phyloP scores from a whole-genome alignment of 1,140 invertebrate genomes.

The Linepithema humile region DNA sequence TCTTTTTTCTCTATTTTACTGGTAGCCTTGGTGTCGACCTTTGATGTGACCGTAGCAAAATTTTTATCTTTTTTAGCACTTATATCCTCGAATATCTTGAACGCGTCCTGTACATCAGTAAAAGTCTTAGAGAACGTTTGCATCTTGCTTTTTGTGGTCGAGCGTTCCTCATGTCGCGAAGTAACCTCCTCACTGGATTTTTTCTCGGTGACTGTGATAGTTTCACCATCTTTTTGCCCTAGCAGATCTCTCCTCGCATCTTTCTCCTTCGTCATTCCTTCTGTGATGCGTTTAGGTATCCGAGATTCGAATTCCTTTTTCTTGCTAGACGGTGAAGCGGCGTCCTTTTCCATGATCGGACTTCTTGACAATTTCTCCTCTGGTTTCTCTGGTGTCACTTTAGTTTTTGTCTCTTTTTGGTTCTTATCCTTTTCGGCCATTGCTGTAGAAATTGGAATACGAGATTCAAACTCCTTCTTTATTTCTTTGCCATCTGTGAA shows the following conservation, averaged over 20 bases:
- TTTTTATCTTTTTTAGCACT: slow-evolving; percentile 58
- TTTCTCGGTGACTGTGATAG: slow-evolving; percentile 72
- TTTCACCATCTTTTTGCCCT: slow-evolving; percentile 59
- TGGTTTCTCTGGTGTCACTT: slow-evolving; percentile 2
- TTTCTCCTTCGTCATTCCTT: slow-evolving; percentile 40
- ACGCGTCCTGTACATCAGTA: slow-evolving; percentile 65
- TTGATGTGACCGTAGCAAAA: slow-evolving; percentile 73
- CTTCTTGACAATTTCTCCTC: background rate
- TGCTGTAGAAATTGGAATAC: slow-evolving; percentile 76
- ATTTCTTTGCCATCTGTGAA: slow-evolving; percentile 30
- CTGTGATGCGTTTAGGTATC: slow-evolving; percentile 75
- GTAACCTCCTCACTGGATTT: slow-evolving; percentile 74
- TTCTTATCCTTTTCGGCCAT: slow-evolving; percentile 76
- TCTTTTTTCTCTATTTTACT: slow-evolving; percentile 76
- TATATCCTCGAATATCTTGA: slow-evolving; percentile 72
- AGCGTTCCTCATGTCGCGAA: slow-evolving; percentile 72
- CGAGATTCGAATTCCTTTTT: slow-evolving; percentile 77
- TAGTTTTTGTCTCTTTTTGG: slow-evolving; percentile 59
- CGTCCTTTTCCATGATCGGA: background rate
- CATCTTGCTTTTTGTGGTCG: slow-evolving; percentile 70
- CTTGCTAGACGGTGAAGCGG: slow-evolving; percentile 24
- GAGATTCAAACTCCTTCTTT: slow-evolving; percentile 76
- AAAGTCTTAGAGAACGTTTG: slow-evolving; percentile 74
- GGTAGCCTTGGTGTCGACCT: slow-evolving; percentile 74
- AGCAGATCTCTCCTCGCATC: slow-evolving; percentile 54